Base-by-base conservation (phyloP, 2,888 invertebrate genomes). In the Lepidochrysops patricia region DNA sequence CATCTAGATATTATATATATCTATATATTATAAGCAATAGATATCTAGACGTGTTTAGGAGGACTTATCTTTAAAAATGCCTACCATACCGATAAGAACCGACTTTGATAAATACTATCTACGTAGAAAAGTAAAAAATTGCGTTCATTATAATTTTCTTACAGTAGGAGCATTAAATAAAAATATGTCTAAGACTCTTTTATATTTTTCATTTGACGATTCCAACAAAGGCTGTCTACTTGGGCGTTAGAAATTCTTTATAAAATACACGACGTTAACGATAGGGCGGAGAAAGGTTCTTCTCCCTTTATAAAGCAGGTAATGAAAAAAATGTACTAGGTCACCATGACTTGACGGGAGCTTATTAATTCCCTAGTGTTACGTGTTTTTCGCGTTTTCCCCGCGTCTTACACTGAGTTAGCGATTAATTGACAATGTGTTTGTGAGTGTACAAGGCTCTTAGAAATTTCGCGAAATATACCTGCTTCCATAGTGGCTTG, bases 311-410 rank as follows among this genome's bases (percentile, higher is more conserved):
- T 76, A 74, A 76, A 77, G 73, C 76, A 80, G 77, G 77, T 82
- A 80, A 82, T 78, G 79, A 81, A 84, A 82, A 79, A 79, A 80
- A 80, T 76, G 72, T 73, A 66, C 68, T 74, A 77, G 77, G 76
- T 77, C 78, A 76, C 72, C 76, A 73, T 74, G 69, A 78, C 70
- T 74, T 70, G 75, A 73, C 73, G 72, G 82, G 79, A 82, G 82
- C 80, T 80, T 82, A 83, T 83, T 84, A 82, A 80, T 73, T 77
- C 69, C 70, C 71, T 43, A 58, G 57, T 43, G 43, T 48, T 56
- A 57, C 37, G 29, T 32, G 29, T 54, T 54, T 50, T 43, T 29
- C 32, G 1, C 27, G 54, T 19, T 27, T 54, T 27, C 54, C 43
- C 3, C 43, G 43, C 6, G 7, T 43, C 19, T 43, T 43, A 9